Evolutionary conservation across 2,888 invertebrate species (phyloP), one percentile per base, ranked within the genome.

Genomic region (Desoria tigrina): DNA sequence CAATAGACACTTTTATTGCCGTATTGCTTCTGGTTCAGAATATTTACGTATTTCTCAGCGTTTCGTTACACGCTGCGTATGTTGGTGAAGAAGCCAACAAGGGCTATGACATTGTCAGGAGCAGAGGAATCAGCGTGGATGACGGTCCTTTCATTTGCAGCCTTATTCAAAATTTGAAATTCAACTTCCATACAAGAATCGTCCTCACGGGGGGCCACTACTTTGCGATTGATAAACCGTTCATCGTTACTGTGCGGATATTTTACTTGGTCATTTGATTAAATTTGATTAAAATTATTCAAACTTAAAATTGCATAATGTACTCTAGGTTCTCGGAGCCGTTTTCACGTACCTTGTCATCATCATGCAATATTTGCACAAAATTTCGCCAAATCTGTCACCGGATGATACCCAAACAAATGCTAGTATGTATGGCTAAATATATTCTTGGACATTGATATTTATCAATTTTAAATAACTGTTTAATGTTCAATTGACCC

Each of bases 321-420:
- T 50, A 27, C 50, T 32, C 16, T 28, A 75, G 75, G 68, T 76
- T 24, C 37, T 76, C 7, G 72, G 74, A 37, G 71, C 74, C 0
- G 76, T 76, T n/a, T 63, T 74, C 18, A 76, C 76, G 1, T 76
- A 76, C 53, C 74, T 76, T 39, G 71, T 76, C 2, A 76, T 76
- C n/a, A 72, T 76, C 11, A 26, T 76, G 2, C 76, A 76, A 60
- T 68, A 72, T 42, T 66, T 70, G 16, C 57, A 45, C 21, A 21
- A 58, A 21, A 4, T 27, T 18, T 54, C 32, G 9, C 51, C 51
- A 7, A 4, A 24, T 9, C 51, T 16, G 11, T 32, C 11, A 32
- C 32, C 32, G 11, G 11, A 32, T 11, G 11, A 11, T 45, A n/a
- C 9, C 16, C 9, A 45, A 45, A 45, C 45, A 18, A 45, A 45